phyloP scores from a whole-genome alignment of 2,888 invertebrate genomes.

The Tuta absoluta region DNA sequence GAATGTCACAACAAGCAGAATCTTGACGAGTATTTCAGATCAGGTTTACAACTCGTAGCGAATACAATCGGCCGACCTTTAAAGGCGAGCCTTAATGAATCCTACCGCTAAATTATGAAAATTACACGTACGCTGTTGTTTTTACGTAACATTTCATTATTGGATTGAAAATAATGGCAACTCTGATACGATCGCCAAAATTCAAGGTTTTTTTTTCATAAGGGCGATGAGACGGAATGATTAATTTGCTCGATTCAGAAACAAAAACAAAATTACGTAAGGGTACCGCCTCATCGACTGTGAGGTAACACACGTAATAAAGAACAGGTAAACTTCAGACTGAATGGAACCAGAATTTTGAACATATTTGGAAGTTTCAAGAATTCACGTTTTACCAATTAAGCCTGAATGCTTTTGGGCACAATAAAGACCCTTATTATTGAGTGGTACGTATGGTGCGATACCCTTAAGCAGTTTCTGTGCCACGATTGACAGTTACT shows the following conservation, averaged over 20 bases:
- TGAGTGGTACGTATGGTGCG: not conserved
- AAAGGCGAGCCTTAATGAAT: constrained; percentile 3
- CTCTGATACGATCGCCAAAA: constrained; percentile 35
- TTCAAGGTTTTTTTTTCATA: constrained; percentile 33
- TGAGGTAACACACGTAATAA: constrained; percentile 5
- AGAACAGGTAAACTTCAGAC: not conserved
- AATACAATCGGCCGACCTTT: constrained; percentile 31
- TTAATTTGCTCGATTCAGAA: constrained; percentile 27
- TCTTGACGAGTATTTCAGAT: constrained; percentile 2
- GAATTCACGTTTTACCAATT: not conserved
- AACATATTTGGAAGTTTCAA: not conserved
- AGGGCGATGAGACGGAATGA: constrained; percentile 25
- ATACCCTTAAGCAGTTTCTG: constrained; percentile 1
- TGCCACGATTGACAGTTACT: constrained; percentile 11
- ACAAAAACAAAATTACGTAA: constrained; percentile 29
- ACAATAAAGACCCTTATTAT: constrained; percentile 13
- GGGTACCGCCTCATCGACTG: not conserved
- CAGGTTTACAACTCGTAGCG: not conserved
- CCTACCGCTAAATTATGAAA: constrained; percentile 27
- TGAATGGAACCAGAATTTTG: constrained; percentile 2
- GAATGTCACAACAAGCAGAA: not conserved
- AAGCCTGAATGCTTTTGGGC: constrained; percentile 3
- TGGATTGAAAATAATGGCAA: constrained; percentile 34
- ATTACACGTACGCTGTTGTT: constrained; percentile 31
- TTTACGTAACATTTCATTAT: constrained; percentile 35